A percentile compares a stretch with the other conserved stretches of the same genome.
Evolutionary conservation across 2,797 vertebrate species (phyloP).

Genomic region (Chromis chromis): DNA sequence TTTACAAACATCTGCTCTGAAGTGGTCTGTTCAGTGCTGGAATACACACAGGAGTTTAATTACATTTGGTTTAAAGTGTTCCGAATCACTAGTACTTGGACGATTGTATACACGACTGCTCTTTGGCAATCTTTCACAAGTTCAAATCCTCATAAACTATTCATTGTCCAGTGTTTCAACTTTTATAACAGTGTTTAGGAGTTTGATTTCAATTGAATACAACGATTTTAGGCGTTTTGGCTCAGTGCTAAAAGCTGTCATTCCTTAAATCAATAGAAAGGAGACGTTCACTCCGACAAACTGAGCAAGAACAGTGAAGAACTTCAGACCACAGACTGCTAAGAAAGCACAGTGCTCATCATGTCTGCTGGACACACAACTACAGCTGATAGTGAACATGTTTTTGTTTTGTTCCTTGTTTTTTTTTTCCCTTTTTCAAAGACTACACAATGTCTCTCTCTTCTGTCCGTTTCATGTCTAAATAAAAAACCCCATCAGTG

Average conservation of each 20-base stretch:
- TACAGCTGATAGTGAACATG: conserved; percentile 80
- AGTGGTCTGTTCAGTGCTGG: conserved; percentile 80
- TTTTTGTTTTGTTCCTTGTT: conserved; percentile 61
- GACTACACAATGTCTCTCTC: conserved; percentile 49
- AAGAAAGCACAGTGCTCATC: conserved; percentile 87
- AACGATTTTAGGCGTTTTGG: conserved; percentile 45
- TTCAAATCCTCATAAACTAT: conserved; percentile 39
- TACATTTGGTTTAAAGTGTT: conserved; percentile 78
- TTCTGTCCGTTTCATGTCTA: conserved; percentile 49
- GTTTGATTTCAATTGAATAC: conserved; percentile 38
- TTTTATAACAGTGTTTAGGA: conserved; percentile 56
- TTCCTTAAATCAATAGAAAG: conserved; percentile 57
- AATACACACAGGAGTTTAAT: conserved; percentile 79
- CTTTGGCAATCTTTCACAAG: conserved; percentile 90
- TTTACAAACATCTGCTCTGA: conserved; percentile 75
- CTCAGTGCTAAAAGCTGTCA: conserved; percentile 58
- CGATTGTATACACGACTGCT: conserved; percentile 80
- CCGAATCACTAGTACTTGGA: conserved; percentile 73
- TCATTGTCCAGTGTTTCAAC: conserved; percentile 42
- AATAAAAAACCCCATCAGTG: conserved; percentile 36
- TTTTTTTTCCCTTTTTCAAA: conserved; percentile 45
- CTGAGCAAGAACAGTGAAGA: conserved; percentile 82
- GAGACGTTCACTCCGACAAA: conserved; percentile 69
- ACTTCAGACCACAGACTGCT: conserved; percentile 79
- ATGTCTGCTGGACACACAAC: conserved; percentile 86